Conservation (phyloP, 2,113 vertebrate genomes). For the Scophthalmus maximus region DNA sequence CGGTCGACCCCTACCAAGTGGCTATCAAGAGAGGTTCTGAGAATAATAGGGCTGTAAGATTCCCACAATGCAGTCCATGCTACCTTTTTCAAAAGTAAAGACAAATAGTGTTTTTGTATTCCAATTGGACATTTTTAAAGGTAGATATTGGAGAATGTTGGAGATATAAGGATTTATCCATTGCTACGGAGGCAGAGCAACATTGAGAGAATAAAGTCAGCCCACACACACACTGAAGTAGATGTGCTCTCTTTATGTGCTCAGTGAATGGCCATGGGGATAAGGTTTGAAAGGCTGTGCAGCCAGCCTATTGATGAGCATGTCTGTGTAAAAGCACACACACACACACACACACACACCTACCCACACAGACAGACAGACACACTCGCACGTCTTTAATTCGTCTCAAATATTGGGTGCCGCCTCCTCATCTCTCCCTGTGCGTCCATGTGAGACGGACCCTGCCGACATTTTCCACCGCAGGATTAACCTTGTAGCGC, state of each 20-base stretch:
- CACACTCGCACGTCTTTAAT: slow-evolving; percentile 65
- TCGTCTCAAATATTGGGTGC: slow-evolving; percentile 65
- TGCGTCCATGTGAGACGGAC: slow-evolving; percentile 72
- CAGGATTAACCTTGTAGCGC: slow-evolving; percentile 76
- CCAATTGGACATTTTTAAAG: slow-evolving; percentile 15
- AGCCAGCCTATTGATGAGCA: slow-evolving; percentile 64
- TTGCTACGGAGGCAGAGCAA: slow-evolving; percentile 42
- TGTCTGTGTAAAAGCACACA: slow-evolving; percentile 60
- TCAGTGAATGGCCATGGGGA: slow-evolving; percentile 55
- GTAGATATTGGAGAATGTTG: slow-evolving; percentile 13
- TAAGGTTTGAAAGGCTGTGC: slow-evolving; percentile 55
- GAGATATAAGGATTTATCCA: background rate
- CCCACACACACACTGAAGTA: slow-evolving; percentile 61
- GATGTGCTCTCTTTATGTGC: slow-evolving; percentile 48
- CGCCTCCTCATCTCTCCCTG: slow-evolving; percentile 65
- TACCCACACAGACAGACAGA: slow-evolving; percentile 24
- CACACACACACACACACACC: slow-evolving; percentile 47
- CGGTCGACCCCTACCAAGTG: too few relatives aligned
- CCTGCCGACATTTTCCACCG: slow-evolving; percentile 76
- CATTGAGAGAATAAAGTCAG: slow-evolving; percentile 33
- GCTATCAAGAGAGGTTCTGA: slow-evolving; percentile 65
- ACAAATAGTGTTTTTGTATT: background rate
- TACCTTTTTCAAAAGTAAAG: background rate
- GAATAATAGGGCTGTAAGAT: slow-evolving; percentile 46
- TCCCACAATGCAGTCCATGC: slow-evolving; percentile 43